These are phyloP conservation scores for Puma concolor DNA, from an alignment of 2,113 vertebrate species.

Conservation along the genomic window DNA sequence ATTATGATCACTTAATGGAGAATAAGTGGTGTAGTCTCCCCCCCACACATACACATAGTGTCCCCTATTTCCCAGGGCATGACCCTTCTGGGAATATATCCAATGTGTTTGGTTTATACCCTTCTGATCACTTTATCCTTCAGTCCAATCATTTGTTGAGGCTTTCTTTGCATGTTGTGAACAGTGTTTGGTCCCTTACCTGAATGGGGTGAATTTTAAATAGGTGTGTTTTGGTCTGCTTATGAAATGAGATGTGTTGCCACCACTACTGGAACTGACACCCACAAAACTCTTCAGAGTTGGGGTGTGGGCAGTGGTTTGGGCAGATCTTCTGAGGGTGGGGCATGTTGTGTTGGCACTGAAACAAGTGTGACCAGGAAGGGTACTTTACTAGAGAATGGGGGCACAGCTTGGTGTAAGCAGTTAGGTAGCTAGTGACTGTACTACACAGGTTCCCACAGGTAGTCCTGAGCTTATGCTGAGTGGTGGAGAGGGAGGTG, in stretches of 20 bases:
- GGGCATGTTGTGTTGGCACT: background rate
- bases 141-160: background rate
- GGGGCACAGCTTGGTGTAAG: background rate
- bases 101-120: background rate
- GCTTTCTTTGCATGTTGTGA: background rate
- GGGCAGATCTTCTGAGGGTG: too few species aligned
- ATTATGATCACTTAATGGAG: background rate
- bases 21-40: background rate
- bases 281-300: background rate
- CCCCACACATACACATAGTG: background rate
- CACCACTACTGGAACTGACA: background rate
- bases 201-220: background rate
- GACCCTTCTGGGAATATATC: background rate
- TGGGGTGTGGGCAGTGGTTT: background rate
- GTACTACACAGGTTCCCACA: background rate
- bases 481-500: background rate
- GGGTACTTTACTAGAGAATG: background rate
- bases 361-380: background rate
- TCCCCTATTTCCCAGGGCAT: background rate
- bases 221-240: background rate
- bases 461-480: background rate
- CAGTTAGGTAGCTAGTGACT: background rate
- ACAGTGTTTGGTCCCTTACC: background rate
- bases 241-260: background rate
- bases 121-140: background rate